Evolutionary conservation across 2,797 vertebrate species (phyloP).

Genomic region (Agapornis canus): DNA sequence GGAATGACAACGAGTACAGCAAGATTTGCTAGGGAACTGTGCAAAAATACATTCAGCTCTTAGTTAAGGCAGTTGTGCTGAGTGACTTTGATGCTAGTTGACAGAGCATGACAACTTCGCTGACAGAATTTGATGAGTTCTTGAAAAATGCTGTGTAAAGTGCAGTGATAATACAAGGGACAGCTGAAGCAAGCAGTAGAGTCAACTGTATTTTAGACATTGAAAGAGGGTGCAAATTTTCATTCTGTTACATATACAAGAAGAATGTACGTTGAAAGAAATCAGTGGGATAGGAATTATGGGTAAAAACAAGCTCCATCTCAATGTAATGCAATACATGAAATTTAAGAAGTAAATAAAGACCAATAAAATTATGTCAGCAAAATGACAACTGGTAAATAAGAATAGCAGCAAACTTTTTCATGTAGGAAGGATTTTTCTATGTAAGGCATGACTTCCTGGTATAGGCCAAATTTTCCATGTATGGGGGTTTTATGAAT

Average conservation of each 20-base stretch:
- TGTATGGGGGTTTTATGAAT: not conserved
- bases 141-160: not conserved
- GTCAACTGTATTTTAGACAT: not conserved
- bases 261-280: not conserved
- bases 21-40: not conserved
- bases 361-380: not conserved
- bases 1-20: not conserved
- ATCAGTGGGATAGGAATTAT: not conserved
- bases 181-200: not conserved
- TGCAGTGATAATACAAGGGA: not conserved
- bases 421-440: not conserved
- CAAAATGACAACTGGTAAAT: not conserved
- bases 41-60: not conserved
- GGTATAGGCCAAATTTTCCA: not conserved
- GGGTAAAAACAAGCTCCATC: not conserved
- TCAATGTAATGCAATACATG: not conserved
- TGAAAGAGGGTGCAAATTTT: not conserved
- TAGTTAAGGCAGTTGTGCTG: not conserved
- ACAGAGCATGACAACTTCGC: not conserved
- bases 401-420: not conserved
- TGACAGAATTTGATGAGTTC: not conserved
- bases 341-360: not conserved
- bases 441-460: not conserved
- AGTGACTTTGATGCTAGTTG: not conserved
- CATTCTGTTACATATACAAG: not conserved